Evolutionary conservation across 2,797 vertebrate genomes (phyloP).

Genomic region (Poeciliopsis turneri): DNA sequence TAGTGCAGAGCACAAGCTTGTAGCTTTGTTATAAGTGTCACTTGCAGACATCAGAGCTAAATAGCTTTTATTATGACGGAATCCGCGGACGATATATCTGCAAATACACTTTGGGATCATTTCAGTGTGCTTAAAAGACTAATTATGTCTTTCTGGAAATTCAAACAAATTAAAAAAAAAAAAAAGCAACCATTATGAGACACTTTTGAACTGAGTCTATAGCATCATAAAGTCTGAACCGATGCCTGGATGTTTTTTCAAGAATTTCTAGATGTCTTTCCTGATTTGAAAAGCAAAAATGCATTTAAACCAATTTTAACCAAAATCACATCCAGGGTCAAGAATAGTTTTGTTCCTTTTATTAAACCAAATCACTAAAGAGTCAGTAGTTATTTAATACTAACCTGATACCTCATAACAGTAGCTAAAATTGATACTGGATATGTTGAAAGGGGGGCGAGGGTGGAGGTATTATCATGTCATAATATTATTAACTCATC

Average conservation of each 20-base stretch:
- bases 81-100: neutral
- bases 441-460: neutral
- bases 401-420: neutral
- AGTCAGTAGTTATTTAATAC: neutral
- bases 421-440: neutral
- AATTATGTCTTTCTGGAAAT: neutral
- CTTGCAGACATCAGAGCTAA: neutral
- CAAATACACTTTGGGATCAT: neutral
- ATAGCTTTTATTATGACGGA: neutral
- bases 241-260: neutral
- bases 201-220: neutral
- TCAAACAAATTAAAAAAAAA: neutral
- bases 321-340: neutral
- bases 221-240: neutral
- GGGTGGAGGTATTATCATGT: too few relatives aligned
- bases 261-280: neutral
- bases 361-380: neutral
- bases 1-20: slow-evolving; percentile 31
- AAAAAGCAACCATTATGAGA: neutral
- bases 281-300: neutral
- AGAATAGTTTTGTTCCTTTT: neutral
- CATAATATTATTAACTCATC: too few relatives aligned
- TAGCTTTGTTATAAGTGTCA: slow-evolving; percentile 26
- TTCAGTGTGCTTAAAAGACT: neutral
- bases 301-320: neutral